A percentile compares a stretch with the other conserved stretches of the same genome.
phyloP scores from a whole-genome alignment of 2,888 invertebrate genomes.

The Eupithecia subfuscata region DNA sequence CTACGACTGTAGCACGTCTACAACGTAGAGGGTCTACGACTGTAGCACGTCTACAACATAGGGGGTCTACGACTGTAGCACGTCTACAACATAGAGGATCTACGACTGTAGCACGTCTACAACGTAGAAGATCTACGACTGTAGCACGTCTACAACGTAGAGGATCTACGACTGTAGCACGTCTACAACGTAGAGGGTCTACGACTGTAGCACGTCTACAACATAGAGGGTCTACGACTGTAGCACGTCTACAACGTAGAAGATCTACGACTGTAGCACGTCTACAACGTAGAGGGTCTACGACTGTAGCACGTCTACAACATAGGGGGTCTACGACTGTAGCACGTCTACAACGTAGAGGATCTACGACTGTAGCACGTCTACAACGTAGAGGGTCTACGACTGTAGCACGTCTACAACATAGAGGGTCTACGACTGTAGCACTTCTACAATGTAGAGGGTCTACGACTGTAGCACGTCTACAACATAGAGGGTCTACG shows the following conservation, averaged over 20 bases:
- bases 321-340: neutral
- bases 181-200: neutral
- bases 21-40: neutral
- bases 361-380: too few relatives aligned
- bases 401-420: neutral
- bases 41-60: neutral
- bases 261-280: neutral
- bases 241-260: neutral
- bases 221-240: neutral
- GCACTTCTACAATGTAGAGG: neutral
- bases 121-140: neutral
- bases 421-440: neutral
- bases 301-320: neutral
- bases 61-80: neutral
- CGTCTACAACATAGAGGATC: neutral
- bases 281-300: conserved; percentile 2
- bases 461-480: neutral
- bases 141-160: neutral
- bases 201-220: neutral
- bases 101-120: neutral
- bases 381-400: too few relatives aligned
- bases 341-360: neutral
- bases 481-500: neutral
- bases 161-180: neutral
- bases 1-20: neutral